Conservation (phyloP, 2,888 invertebrate species). For the Cabera pusaria region DNA sequence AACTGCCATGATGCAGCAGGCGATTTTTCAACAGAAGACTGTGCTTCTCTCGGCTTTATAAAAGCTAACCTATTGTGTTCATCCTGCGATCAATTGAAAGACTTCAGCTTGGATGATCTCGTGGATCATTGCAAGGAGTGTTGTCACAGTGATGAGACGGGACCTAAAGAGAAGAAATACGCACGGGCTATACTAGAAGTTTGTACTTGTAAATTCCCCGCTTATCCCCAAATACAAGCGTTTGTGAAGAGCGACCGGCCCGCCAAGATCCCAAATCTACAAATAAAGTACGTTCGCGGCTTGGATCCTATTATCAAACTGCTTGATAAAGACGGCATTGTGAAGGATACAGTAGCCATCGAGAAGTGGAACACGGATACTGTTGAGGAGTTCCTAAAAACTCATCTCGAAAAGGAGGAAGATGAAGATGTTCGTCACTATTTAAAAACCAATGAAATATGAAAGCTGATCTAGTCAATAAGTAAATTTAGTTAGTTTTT, state of each 20-base stretch:
- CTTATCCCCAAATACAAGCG: conserved; percentile 99
- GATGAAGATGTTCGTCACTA: conserved; percentile 82
- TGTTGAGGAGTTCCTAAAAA: conserved; percentile 97
- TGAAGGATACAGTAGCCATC: conserved; percentile 95
- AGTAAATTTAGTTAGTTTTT: no score
- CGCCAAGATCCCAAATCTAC: conserved; percentile 94
- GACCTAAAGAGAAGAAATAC: conserved; percentile 88
- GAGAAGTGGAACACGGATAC: conserved; percentile 99
- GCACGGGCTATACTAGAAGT: conserved; percentile 97
- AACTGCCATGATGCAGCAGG: conserved; percentile 43
- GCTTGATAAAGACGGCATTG: conserved; percentile 91
- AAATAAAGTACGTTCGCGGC: conserved; percentile 96
- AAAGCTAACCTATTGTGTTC: conserved; percentile 94
- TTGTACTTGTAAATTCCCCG: conserved; percentile 98
- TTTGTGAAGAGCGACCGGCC: conserved; percentile 97
- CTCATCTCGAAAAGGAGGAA: conserved; percentile 88
- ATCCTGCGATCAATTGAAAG: conserved; percentile 92
- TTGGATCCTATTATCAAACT: conserved; percentile 97
- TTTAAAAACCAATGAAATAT: conserved; percentile 84
- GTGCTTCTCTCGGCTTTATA: conserved; percentile 92
- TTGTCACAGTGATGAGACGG: conserved; percentile 89
- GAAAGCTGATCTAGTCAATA: conserved; percentile 31
- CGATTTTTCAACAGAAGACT: conserved; percentile 91
- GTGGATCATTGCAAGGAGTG: conserved; percentile 90
- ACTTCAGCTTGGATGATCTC: conserved; percentile 87